A percentile compares a stretch with the other conserved stretches of the same genome.
Evolutionary conservation across 1,140 invertebrate genomes (phyloP).

Genomic region (Papilio polyxenes): DNA sequence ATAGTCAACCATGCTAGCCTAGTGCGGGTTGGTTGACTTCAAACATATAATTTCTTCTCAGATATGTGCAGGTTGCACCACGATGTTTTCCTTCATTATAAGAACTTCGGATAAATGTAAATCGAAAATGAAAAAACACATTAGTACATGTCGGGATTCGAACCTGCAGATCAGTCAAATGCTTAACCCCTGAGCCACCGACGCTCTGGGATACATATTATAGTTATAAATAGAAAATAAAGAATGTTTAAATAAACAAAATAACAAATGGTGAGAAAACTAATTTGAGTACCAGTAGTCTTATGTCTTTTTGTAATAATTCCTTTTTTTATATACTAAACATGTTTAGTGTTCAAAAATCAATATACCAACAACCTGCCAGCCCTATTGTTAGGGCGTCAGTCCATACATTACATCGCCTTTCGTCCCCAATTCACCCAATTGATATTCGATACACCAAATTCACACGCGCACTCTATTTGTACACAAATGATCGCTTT

Average conservation of each 20-base stretch:
- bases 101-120: too few relatives aligned
- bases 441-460: slow-evolving; percentile 77
- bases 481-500: slow-evolving; percentile 63
- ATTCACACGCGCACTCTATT: slow-evolving; percentile 74
- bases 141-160: too few relatives aligned
- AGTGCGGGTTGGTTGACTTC: too few relatives aligned
- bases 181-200: too few relatives aligned
- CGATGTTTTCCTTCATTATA: too few relatives aligned
- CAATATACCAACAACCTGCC: slow-evolving; percentile 45
- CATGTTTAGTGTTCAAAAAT: too few relatives aligned
- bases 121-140: too few relatives aligned
- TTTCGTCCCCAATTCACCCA: slow-evolving; percentile 57
- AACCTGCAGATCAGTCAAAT: too few relatives aligned
- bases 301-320: neutral
- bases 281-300: neutral
- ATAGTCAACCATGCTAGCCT: too few relatives aligned
- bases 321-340: neutral
- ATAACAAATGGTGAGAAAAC: neutral
- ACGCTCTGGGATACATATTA: neutral
- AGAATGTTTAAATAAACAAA: neutral
- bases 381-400: slow-evolving; percentile 47
- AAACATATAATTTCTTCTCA: too few relatives aligned
- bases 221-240: neutral
- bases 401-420: slow-evolving; percentile 53
- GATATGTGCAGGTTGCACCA: too few relatives aligned